phyloP scores from a whole-genome alignment of 2,797 vertebrate species.

The Pampus argenteus region DNA sequence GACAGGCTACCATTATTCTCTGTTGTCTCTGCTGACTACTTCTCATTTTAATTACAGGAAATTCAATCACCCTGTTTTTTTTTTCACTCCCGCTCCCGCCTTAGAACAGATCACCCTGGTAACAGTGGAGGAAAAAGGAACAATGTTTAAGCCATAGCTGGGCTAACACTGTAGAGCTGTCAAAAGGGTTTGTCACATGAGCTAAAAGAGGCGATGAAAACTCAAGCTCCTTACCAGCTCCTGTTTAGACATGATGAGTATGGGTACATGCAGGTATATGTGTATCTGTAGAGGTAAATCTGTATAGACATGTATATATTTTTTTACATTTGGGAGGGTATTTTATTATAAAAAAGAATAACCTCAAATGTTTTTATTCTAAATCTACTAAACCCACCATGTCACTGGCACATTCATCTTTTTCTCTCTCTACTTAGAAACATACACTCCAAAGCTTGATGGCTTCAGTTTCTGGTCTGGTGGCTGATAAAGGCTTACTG shows the following conservation, averaged over 20 bases:
- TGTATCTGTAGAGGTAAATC: not conserved
- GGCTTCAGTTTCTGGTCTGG: not conserved
- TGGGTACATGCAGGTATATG: not conserved
- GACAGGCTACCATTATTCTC: constrained; percentile 72
- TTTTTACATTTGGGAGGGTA: not conserved
- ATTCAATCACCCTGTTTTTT: constrained; percentile 73
- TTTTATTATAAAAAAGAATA: not conserved
- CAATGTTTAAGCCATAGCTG: constrained; percentile 61
- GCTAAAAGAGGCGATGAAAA: constrained; percentile 3
- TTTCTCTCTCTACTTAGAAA: not conserved
- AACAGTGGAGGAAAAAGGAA: constrained; percentile 67
- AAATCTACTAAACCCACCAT: not conserved
- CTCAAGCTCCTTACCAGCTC: too few relatives aligned
- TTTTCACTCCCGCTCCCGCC: constrained; percentile 48
- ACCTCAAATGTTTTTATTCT: not conserved
- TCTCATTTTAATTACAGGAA: constrained; percentile 83
- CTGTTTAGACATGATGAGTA: not conserved
- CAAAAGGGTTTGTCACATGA: constrained; percentile 15
- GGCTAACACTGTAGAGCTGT: constrained; percentile 19
- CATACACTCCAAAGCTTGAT: too few relatives aligned
- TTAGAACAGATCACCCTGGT: constrained; percentile 77
- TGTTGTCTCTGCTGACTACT: constrained; percentile 62
- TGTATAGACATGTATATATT: not conserved
- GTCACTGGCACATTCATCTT: not conserved
- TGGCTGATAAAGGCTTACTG: not conserved